Base-by-base conservation (phyloP, 2,888 invertebrate genomes). In the Bimastos eiseni region DNA sequence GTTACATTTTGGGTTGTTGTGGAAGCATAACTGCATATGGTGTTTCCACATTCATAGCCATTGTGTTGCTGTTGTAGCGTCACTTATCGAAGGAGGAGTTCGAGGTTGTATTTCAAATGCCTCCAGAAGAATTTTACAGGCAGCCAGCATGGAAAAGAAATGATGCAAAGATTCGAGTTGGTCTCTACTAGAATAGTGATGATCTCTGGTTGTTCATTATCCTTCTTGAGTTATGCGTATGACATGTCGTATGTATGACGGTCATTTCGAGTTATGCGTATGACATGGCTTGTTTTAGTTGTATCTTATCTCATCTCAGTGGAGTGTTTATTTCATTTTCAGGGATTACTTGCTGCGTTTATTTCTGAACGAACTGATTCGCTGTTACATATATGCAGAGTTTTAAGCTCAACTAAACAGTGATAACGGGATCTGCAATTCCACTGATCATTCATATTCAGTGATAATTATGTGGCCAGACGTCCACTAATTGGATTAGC, bases 141-240 rank as follows among this genome's bases (percentile, higher is more conserved):
- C 90, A 89, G 84, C 91, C 91, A 37, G 89, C 89, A 36, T 91
- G 91, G 91, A 91, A 91, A 90, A 89, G 89, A 37, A 91, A 91
- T 30, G 91, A 91, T 36, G 36, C 89, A 41, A 91, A 91, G 90
- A 86, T 89, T 70, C 89, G 89, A 34, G 91, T 90, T 24, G 91
- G 91, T 37, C 91, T 91, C 36, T 55, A 55, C 70, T 89, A 89
- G 86, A 86, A 6, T 41, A 41, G 41, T 41, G 15, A 86, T 24
- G 37, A 37, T 36, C 86, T 36, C 21, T 24, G 86, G 86, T 86
- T 86, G 86, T 86, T 36, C 24, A 37, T 36, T 34, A 24, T 36
- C 37, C 37, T 86, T 34, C 34, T 37, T 33, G 37, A 86, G 21
- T 86, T 86, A 49, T 49, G 21, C 8, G 70, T 70, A 70, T 70